phyloP scores from a whole-genome alignment of 2,113 vertebrate species.

The Oreochromis tanganicae region DNA sequence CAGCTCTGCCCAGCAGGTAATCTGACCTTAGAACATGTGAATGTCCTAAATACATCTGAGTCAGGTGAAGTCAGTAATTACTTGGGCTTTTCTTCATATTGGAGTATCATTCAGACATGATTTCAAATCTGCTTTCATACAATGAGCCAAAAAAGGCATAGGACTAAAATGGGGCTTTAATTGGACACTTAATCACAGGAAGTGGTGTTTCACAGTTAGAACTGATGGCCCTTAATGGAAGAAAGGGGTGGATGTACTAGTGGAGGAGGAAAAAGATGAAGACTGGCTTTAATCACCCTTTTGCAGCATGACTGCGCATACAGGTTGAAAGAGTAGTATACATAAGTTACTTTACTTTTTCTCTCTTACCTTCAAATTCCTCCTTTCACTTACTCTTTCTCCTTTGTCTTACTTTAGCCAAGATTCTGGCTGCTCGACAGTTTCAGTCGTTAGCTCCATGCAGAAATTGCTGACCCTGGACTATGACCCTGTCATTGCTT shows the following conservation, averaged over 20 bases:
- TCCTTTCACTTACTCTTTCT: neutral
- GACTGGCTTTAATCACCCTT: neutral
- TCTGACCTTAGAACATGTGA: neutral
- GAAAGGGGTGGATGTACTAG: neutral
- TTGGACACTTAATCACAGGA: constrained; percentile 59
- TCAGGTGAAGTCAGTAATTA: neutral
- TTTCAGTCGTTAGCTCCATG: neutral
- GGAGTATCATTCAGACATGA: neutral
- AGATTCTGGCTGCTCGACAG: neutral
- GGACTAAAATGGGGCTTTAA: constrained; percentile 34
- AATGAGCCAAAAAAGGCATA: constrained; percentile 7
- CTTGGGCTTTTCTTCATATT: neutral
- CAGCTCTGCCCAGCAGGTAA: neutral
- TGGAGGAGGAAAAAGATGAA: neutral
- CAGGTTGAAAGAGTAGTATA: neutral
- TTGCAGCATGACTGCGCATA: neutral
- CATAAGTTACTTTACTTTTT: neutral
- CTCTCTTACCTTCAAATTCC: neutral
- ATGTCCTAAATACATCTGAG: neutral
- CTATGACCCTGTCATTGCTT: constrained; percentile 13
- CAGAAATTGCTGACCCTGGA: neutral
- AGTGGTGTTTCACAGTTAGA: constrained; percentile 40
- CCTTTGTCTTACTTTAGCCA: neutral
- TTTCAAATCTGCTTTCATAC: constrained; percentile 3
- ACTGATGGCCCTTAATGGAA: constrained; percentile 35